These are phyloP conservation scores for Eupithecia vulgata DNA, from an alignment of 2,888 invertebrate species.

Conservation along the genomic window DNA sequence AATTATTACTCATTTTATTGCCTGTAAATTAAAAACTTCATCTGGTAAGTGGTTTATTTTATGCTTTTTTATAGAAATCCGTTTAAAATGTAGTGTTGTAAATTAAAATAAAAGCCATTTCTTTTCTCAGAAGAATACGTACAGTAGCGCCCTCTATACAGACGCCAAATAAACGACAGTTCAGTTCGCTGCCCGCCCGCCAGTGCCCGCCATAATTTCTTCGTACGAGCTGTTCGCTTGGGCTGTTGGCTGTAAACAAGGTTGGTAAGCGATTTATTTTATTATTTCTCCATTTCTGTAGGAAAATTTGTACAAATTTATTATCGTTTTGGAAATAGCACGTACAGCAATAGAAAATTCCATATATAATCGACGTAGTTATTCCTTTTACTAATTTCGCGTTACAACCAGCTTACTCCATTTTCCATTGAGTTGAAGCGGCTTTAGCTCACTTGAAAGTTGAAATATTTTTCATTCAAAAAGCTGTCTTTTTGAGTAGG, in stretches of 20 bases:
- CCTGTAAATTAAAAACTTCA: background rate
- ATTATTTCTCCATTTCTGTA: constrained; percentile 42
- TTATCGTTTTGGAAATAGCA: background rate
- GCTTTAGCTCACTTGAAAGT: constrained; percentile 16
- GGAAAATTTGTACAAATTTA: background rate
- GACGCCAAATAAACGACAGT: constrained; percentile 72
- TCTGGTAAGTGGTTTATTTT: background rate
- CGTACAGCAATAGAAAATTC: background rate
- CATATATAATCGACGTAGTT: background rate
- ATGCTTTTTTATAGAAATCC: background rate
- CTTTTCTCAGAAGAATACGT: constrained; percentile 9
- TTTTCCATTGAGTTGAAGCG: constrained; percentile 28
- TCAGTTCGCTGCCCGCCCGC: constrained; percentile 52
- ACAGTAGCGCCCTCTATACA: constrained; percentile 76
- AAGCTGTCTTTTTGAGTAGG: background rate
- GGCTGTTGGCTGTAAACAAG: constrained; percentile 76
- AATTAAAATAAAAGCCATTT: background rate
- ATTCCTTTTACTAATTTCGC: constrained; percentile 7
- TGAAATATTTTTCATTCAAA: constrained; percentile 12
- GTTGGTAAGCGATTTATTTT: constrained; percentile 65
- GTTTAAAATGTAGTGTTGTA: background rate
- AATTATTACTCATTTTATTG: background rate
- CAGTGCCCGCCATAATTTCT: constrained; percentile 75
- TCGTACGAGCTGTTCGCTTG: constrained; percentile 57
- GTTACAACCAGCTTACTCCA: constrained; percentile 26